These are phyloP conservation scores for Arizona elegans DNA, from an alignment of 2,113 vertebrate genomes.

Conservation along the genomic window DNA sequence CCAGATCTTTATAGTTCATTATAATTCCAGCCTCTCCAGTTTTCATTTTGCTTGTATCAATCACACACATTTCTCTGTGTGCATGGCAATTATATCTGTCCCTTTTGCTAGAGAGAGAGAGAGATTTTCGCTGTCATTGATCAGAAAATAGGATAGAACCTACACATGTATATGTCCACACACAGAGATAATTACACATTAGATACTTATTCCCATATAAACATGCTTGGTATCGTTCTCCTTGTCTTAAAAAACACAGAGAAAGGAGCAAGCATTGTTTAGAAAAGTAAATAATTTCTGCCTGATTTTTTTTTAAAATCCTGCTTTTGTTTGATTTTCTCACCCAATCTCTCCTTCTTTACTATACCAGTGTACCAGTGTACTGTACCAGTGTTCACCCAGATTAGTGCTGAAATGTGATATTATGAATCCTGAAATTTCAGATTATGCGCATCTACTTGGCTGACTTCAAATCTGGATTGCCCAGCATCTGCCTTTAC, in stretches of 20 bases:
- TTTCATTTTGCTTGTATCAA: conserved; percentile 59
- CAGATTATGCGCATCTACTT: not conserved
- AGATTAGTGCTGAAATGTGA: not conserved
- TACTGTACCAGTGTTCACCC: not conserved
- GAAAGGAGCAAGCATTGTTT: not conserved
- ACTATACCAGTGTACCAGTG: not conserved
- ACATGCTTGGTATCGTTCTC: not conserved
- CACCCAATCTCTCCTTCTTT: not conserved
- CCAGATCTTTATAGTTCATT: conserved; percentile 57
- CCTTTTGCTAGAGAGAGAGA: conserved; percentile 52
- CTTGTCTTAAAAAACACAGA: not conserved
- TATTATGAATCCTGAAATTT: not conserved
- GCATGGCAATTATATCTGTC: conserved; percentile 63
- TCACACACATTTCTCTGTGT: conserved; percentile 57
- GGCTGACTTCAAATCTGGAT: not conserved
- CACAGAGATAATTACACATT: not conserved
- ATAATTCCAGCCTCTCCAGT: conserved; percentile 35
- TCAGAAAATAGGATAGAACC: conserved; percentile 44
- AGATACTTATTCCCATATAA: not conserved
- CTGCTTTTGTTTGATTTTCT: not conserved
- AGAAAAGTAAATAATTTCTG: not conserved
- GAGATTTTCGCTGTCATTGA: conserved; percentile 55
- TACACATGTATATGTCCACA: not conserved
- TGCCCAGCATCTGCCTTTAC: not conserved
- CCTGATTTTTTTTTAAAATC: not conserved